Conservation (phyloP, 2,888 invertebrate species). For the Rugalucina vietnamica region DNA sequence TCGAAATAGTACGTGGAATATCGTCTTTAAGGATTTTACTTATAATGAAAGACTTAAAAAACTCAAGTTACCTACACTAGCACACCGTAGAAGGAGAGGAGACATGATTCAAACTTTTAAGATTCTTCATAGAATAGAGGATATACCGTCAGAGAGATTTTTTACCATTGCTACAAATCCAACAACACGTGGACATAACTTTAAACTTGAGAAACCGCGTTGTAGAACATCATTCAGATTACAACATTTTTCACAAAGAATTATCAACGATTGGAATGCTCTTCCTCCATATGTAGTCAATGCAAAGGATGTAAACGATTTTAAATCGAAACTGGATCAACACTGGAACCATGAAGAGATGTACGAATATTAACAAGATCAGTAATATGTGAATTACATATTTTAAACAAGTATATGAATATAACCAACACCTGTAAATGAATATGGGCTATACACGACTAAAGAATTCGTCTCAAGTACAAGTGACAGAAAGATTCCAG, state of each 20-base stretch:
- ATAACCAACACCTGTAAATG: too few species aligned
- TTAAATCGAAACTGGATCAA: background rate
- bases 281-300: background rate
- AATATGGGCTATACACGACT: too few species aligned
- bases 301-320: slow-evolving; percentile 8
- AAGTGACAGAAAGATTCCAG: too few species aligned
- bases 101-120: background rate
- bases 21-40: too few species aligned
- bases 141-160: background rate
- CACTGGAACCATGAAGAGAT: slow-evolving; percentile 8
- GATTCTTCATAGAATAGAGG: background rate
- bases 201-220: background rate
- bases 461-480: too few species aligned
- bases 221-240: background rate
- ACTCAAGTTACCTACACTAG: background rate
- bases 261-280: slow-evolving; percentile 10
- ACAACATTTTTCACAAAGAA: slow-evolving; percentile 5
- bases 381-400: too few species aligned
- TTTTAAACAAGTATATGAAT: too few species aligned
- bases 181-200: background rate
- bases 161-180: background rate
- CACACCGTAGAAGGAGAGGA: background rate
- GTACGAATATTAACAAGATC: background rate
- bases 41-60: too few species aligned
- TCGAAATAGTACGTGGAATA: too few species aligned